Evolutionary conservation across 2,113 vertebrate genomes (phyloP), one percentile per base, ranked within the genome.

Genomic region (Dryoscopus gambensis): DNA sequence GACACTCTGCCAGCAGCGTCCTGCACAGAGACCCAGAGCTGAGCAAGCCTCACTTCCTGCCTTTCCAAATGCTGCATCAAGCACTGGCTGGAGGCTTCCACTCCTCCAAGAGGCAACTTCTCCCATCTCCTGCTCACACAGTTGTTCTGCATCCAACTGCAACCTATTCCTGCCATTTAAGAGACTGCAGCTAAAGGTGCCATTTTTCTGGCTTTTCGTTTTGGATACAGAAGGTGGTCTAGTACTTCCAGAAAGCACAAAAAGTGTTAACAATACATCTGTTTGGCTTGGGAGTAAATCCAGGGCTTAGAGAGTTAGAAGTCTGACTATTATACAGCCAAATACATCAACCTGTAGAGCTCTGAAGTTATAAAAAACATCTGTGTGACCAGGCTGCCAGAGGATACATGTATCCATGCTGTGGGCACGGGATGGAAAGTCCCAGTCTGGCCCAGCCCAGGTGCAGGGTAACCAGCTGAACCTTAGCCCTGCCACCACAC

Each of bases 321-420:
- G 24, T 30, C 33, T 49, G 8, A 18, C 20, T 31, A 6, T n/a
- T 24, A 20, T 21, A 56, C 18, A 52, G 19, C 25, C 6, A 7
- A 68, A 44, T 59, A 27, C 24, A 50, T 35, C 10, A 1, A 39
- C 27, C 10, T 12, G 40, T 4, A 67, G n/a, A 33, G 10, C 17
- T 78, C 17, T 65, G 15, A 87, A 69, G 15, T 20, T 52, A 47
- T 15, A 33, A 60, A 11, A 71, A 15, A 6, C 15, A 23, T 5
- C 40, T 9, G 21, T 5, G 5, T 53, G n/a, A 37, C 25, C n/a
- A 22, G 16, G 15, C 28, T 79, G 35, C 10, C 57, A 46, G 23
- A 52, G 6, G 50, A 33, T 8, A 30, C 4, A 4, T 0, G 0
- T 15, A 47, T 7, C 42, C 16, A 35, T 9, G 13, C 15, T 14